Evolutionary conservation across 2,113 vertebrate genomes (phyloP).

Genomic region (Brevimyrus niger): DNA sequence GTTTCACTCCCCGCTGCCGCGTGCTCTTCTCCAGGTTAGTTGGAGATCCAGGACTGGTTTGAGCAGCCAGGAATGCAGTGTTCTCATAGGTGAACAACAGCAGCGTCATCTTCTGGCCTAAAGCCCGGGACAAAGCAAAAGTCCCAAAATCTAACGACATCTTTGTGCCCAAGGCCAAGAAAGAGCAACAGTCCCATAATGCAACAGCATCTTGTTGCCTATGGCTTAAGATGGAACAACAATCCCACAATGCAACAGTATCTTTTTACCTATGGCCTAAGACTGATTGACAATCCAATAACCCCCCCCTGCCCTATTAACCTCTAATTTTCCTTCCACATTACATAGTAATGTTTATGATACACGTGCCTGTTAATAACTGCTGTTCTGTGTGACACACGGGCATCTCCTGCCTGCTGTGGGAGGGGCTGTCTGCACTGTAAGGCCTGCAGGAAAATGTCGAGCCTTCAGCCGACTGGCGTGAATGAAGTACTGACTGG

Average conservation of each 20-base stretch:
- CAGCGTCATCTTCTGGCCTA: too few relatives aligned
- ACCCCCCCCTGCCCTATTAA: too few relatives aligned
- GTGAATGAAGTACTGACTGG: background rate
- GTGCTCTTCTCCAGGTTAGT: background rate
- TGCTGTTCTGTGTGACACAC: background rate
- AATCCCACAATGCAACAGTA: too few relatives aligned
- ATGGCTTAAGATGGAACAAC: too few relatives aligned
- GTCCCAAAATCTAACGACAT: too few relatives aligned
- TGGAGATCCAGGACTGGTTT: background rate
- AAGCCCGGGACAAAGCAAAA: too few relatives aligned
- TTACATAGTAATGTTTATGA: background rate
- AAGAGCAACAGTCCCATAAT: too few relatives aligned
- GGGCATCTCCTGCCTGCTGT: background rate
- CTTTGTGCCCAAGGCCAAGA: too few relatives aligned
- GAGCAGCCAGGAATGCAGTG: background rate
- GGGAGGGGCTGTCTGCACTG: background rate
- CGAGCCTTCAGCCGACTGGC: background rate
- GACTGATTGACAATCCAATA: too few relatives aligned
- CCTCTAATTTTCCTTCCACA: background rate
- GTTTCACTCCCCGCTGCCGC: background rate
- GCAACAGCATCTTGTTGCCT: too few relatives aligned
- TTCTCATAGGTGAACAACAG: background rate
- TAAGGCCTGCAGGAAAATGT: background rate
- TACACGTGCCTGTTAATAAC: background rate
- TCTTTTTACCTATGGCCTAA: too few relatives aligned